Conservation (phyloP, 2,888 invertebrate genomes). For the Diachrysia chrysitis region DNA sequence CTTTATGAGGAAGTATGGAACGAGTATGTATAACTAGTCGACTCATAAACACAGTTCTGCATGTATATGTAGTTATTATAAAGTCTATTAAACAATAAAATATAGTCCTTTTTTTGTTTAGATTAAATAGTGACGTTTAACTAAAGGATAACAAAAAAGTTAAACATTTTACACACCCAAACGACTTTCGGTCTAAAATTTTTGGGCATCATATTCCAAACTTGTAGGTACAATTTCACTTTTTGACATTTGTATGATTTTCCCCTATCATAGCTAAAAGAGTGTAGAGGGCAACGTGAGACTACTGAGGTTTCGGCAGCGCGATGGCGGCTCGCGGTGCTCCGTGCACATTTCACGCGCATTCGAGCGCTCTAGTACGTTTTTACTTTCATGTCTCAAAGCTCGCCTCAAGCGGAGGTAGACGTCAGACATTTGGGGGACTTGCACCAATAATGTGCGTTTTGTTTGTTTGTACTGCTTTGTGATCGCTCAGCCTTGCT, state of each 20-base stretch:
- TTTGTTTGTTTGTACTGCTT: conserved; percentile 43
- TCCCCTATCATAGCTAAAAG: conserved; percentile 4
- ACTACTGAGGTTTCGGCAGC: too few relatives aligned
- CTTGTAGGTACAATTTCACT: not conserved
- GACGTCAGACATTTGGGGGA: conserved; percentile 35
- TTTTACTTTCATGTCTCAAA: conserved; percentile 66
- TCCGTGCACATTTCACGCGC: conserved; percentile 64
- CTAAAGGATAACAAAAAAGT: too few relatives aligned
- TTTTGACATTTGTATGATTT: conserved; percentile 1
- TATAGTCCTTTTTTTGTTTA: too few relatives aligned
- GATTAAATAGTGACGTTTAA: too few relatives aligned
- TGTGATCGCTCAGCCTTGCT: conserved; percentile 47
- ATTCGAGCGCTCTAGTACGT: conserved; percentile 60
- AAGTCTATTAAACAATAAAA: too few relatives aligned
- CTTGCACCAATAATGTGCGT: conserved; percentile 42
- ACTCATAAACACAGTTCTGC: too few relatives aligned
- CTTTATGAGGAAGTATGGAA: not conserved
- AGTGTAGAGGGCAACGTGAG: too few relatives aligned
- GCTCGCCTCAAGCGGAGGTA: conserved; percentile 8
- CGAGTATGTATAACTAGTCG: not conserved
- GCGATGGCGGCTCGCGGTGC: conserved; percentile 2
- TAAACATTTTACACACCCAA: too few relatives aligned
- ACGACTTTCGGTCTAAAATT: not conserved
- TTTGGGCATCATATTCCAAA: not conserved
- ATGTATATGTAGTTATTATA: too few relatives aligned